phyloP scores from a whole-genome alignment of 2,888 invertebrate species.

The Cenopis cana region DNA sequence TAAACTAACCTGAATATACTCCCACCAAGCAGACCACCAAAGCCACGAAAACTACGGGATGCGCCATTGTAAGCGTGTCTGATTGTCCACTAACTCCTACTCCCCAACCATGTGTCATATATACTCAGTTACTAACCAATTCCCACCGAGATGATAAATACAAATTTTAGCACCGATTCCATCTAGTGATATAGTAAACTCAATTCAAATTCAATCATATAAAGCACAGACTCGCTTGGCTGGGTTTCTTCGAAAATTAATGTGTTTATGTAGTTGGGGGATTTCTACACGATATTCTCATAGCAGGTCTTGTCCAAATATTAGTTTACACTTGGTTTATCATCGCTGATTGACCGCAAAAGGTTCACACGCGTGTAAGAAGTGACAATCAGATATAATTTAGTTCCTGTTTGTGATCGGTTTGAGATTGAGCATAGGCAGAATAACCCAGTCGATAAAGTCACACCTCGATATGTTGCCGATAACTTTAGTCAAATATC shows the following conservation, averaged over 20 bases:
- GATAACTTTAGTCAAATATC: no score
- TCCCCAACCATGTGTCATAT: constrained; percentile 17
- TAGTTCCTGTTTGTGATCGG: background rate
- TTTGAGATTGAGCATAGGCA: no score
- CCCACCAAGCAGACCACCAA: constrained; percentile 47
- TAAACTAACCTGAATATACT: constrained; percentile 53
- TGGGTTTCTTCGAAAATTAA: background rate
- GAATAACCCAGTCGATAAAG: no score
- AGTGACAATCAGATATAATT: constrained; percentile 15
- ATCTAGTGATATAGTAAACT: background rate
- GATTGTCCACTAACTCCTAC: constrained; percentile 28
- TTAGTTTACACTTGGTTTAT: no score
- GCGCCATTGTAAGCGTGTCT: constrained; percentile 50
- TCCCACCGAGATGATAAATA: constrained; percentile 18
- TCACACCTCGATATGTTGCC: no score
- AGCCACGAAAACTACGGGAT: constrained; percentile 46
- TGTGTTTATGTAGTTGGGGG: constrained; percentile 20
- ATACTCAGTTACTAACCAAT: constrained; percentile 16
- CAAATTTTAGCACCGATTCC: constrained; percentile 32
- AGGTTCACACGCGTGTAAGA: constrained; percentile 3
- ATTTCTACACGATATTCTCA: constrained; percentile 34
- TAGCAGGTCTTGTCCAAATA: constrained; percentile 15
- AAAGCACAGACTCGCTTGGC: background rate
- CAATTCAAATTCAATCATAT: background rate
- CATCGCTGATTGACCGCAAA: constrained; percentile 15